Evolutionary conservation across 2,888 invertebrate species (phyloP), one percentile per base, ranked within the genome.

Genomic region (Pteria penguin): DNA sequence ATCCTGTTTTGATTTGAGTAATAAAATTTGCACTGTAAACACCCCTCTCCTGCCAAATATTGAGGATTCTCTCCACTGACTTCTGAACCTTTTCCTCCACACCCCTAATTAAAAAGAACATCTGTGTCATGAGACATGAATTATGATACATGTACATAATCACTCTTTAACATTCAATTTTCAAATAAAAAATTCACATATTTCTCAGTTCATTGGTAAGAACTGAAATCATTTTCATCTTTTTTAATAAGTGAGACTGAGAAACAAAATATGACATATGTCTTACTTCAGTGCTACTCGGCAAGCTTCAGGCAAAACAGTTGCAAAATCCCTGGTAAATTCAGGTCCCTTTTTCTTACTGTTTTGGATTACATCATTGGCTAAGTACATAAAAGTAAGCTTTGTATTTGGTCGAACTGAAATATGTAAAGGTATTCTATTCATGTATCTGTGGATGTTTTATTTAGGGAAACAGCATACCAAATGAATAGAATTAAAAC

Each of bases 291-390:
- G 95, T 94, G 98, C 96, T 86, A 96, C 95, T 80, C 96, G 95
- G 89, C 97, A 97, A 0, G 97, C 96, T 88, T 96, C 96, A 69
- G 94, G 94, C 66, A 98, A 92, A 11, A 96, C 95, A 72, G 94
- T 93, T 5, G 95, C 96, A 93, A 96, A 99, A 90, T 97, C 97
- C 90, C 95, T 95, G 57, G 91, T 87, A 82, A 93, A 99, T 92
- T 99, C 98, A 0, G 98, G 97, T 0, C 98, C 98, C 92, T 98
- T 98, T 92, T 98, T 99, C 92, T 97, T 96, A 91, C 98, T 97
- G 90, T 99, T 99, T 92, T 99, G 99, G 87, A 99, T 98, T 33
- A 99, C 98, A 94, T 99, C 99, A 94, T 99, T 99, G 36, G 99
- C 98, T 87, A 99, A 94, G 93, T 99, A 99, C 95, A 99, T 96